Evolutionary conservation across 2,888 invertebrate species (phyloP).

Genomic region (Chrysomela aeneicollis): DNA sequence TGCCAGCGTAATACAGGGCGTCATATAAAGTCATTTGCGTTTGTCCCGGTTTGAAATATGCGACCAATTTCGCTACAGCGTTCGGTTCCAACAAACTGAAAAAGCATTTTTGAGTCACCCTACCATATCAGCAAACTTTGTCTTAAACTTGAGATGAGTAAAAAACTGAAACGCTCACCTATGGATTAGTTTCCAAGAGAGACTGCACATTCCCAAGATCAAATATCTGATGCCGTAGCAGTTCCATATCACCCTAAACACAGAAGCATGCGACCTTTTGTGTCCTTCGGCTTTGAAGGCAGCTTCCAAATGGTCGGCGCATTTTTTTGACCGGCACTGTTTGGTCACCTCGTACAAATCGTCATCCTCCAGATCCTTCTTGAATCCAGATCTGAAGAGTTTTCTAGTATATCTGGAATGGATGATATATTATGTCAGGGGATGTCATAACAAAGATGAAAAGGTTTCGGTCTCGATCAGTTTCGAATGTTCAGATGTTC

Average conservation of each 20-base stretch:
- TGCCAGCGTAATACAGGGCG: conserved; percentile 74
- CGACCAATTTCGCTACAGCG: conserved; percentile 73
- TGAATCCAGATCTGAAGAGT: conserved; percentile 70
- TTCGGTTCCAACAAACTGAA: conserved; percentile 70
- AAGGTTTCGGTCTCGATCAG: too few relatives aligned
- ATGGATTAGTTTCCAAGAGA: conserved; percentile 36
- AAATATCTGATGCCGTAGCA: conserved; percentile 46
- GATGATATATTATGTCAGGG: neutral
- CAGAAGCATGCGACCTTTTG: conserved; percentile 41
- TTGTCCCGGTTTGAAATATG: conserved; percentile 68
- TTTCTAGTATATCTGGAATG: conserved; percentile 71
- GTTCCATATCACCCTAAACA: conserved; percentile 44
- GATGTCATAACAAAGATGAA: too few relatives aligned
- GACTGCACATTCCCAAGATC: conserved; percentile 36
- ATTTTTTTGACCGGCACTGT: conserved; percentile 53
- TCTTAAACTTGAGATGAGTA: too few relatives aligned
- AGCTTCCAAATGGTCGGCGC: conserved; percentile 53
- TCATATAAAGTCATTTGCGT: conserved; percentile 62
- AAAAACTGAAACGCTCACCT: conserved; percentile 32
- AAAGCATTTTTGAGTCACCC: too few relatives aligned
- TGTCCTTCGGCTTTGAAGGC: conserved; percentile 48
- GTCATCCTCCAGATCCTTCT: conserved; percentile 69
- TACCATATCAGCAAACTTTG: too few relatives aligned
- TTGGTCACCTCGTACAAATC: conserved; percentile 67
- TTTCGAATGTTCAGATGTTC: too few relatives aligned